Conservation (phyloP, 2,113 vertebrate species). For the Oncorhynchus mykiss region DNA sequence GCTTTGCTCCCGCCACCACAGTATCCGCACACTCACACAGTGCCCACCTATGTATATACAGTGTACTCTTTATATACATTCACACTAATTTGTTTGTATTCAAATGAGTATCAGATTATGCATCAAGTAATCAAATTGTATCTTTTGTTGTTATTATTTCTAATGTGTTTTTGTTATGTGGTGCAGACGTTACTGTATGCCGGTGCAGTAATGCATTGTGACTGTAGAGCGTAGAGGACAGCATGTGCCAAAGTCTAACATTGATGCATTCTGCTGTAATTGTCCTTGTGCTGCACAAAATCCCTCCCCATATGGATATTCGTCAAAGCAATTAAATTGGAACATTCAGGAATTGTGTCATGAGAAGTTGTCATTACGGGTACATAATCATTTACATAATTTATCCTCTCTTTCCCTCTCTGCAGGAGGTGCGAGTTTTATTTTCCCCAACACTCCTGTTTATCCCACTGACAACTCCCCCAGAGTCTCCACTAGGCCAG, state of each 20-base stretch:
- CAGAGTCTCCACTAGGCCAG: constrained; percentile 82
- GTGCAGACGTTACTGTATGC: not conserved
- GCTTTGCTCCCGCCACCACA: not conserved
- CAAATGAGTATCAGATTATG: not conserved
- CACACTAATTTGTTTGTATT: not conserved
- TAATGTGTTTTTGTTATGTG: not conserved
- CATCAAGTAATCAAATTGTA: not conserved
- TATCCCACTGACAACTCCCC: constrained; percentile 80
- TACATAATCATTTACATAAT: not conserved
- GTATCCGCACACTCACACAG: not conserved
- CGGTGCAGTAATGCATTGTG: not conserved
- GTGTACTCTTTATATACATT: constrained; percentile 6
- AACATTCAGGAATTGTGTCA: not conserved
- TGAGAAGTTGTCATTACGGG: not conserved
- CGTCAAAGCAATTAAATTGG: not conserved
- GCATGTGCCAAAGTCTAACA: not conserved
- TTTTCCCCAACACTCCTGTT: constrained; percentile 85
- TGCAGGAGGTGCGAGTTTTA: constrained; percentile 86
- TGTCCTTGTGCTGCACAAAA: not conserved
- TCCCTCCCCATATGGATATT: not conserved
- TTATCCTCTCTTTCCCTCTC: constrained; percentile 62
- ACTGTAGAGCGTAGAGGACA: not conserved
- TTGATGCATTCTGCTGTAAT: not conserved
- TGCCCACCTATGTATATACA: constrained; percentile 8
- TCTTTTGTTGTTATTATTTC: not conserved